Percentiles rank a stretch among this genome's conserved stretches.
Conservation (phyloP, 2,797 vertebrate genomes). For the Anguilla megastoma region DNA sequence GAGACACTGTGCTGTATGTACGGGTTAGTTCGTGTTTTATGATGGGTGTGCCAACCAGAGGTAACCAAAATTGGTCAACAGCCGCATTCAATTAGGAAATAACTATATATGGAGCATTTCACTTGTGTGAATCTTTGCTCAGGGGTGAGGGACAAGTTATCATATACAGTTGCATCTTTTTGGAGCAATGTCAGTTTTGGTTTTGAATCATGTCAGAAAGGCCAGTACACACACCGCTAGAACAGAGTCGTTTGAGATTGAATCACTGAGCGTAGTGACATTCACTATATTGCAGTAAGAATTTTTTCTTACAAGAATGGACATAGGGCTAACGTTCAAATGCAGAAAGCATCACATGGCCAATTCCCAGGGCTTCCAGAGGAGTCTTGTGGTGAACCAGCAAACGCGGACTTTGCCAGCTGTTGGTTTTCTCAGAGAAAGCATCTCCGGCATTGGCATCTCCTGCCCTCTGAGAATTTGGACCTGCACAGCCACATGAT, state of each 20-base stretch:
- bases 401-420: not conserved
- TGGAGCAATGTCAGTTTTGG: not conserved
- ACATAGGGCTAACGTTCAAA: not conserved
- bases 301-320: not conserved
- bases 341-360: not conserved
- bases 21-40: not conserved
- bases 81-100: not conserved
- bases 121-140: not conserved
- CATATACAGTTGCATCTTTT: not conserved
- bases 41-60: not conserved
- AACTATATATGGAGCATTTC: not conserved
- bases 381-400: not conserved
- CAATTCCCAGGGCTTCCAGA: not conserved
- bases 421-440: not conserved
- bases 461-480: conserved; percentile 16
- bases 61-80: not conserved
- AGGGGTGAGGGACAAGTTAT: not conserved
- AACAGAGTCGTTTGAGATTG: not conserved
- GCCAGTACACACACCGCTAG: not conserved
- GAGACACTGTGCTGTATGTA: not conserved
- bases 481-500: not conserved
- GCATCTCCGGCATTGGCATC: conserved; percentile 3
- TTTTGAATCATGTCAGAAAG: conserved; percentile 8
- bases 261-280: not conserved
- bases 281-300: not conserved